A percentile compares a stretch with the other conserved stretches of the same genome.
phyloP scores from a whole-genome alignment of 2,797 vertebrate species.

The Gadopsis marmoratus region DNA sequence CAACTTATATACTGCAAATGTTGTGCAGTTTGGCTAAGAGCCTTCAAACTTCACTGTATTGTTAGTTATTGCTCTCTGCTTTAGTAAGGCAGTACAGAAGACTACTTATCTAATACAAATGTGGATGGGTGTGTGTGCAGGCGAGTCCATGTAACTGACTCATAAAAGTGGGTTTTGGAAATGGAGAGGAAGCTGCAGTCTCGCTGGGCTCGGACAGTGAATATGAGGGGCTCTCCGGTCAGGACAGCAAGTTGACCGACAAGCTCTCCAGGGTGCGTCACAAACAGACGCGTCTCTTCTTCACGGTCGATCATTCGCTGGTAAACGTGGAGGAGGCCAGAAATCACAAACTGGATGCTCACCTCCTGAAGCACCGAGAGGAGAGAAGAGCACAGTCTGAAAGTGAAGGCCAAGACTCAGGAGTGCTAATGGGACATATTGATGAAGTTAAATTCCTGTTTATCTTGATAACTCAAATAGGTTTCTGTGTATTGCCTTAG shows the following conservation, averaged over 20 bases:
- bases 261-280: slow-evolving; percentile 93
- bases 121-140: slow-evolving; percentile 1
- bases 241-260: slow-evolving; percentile 95
- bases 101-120: neutral
- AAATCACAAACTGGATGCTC: slow-evolving; percentile 94
- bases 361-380: slow-evolving; percentile 86
- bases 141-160: slow-evolving; percentile 79
- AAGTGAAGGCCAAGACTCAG: neutral
- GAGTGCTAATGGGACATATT: neutral
- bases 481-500: neutral
- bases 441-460: neutral
- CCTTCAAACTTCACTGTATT: neutral
- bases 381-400: slow-evolving; percentile 1
- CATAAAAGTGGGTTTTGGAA: slow-evolving; percentile 95
- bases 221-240: slow-evolving; percentile 96
- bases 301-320: slow-evolving; percentile 93
- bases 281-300: slow-evolving; percentile 93
- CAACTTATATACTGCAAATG: neutral
- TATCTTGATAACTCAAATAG: neutral
- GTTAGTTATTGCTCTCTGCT: neutral
- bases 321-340: slow-evolving; percentile 94
- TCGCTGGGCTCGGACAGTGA: slow-evolving; percentile 92
- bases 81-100: neutral
- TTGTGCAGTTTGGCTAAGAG: neutral
- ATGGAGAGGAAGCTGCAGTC: slow-evolving; percentile 95